Evolutionary conservation across 2,113 vertebrate species (phyloP).

Genomic region (Melanerpes formicivorus): DNA sequence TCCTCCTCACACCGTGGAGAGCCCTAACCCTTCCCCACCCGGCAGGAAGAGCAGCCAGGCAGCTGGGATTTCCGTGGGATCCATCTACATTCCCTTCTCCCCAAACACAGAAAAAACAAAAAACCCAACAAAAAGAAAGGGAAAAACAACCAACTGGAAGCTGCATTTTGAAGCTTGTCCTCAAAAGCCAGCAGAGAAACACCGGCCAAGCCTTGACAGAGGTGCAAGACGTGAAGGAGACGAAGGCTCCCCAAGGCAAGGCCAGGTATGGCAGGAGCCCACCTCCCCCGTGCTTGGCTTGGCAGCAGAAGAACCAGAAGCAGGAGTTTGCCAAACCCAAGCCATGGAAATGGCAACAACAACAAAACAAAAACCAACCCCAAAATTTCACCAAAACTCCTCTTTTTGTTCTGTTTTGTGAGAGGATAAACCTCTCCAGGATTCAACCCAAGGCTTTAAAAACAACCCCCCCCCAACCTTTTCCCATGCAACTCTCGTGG

Average conservation of each 20-base stretch:
- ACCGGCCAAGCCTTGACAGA: background rate
- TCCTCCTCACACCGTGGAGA: background rate
- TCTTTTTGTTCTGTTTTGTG: background rate
- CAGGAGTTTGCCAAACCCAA: constrained; percentile 52
- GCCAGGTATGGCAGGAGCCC: background rate
- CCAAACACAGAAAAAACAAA: background rate
- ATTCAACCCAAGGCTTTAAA: background rate
- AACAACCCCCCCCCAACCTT: background rate
- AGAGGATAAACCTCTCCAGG: constrained; percentile 39
- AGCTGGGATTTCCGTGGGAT: background rate
- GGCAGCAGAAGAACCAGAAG: constrained; percentile 39
- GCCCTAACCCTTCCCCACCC: background rate
- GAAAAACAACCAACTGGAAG: background rate
- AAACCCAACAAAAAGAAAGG: background rate
- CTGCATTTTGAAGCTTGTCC: background rate
- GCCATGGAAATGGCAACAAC: background rate
- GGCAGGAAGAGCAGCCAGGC: background rate
- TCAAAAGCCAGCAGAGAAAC: constrained; percentile 9
- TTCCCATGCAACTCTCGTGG: constrained; percentile 38
- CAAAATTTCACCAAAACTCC: constrained; percentile 33
- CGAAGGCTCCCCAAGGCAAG: background rate
- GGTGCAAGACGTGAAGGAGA: background rate
- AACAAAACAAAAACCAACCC: too few relatives aligned
- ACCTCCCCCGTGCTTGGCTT: background rate
- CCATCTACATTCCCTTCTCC: constrained; percentile 37